Evolutionary conservation across 2,113 vertebrate species (phyloP).

Genomic region (Cynocephalus volans): DNA sequence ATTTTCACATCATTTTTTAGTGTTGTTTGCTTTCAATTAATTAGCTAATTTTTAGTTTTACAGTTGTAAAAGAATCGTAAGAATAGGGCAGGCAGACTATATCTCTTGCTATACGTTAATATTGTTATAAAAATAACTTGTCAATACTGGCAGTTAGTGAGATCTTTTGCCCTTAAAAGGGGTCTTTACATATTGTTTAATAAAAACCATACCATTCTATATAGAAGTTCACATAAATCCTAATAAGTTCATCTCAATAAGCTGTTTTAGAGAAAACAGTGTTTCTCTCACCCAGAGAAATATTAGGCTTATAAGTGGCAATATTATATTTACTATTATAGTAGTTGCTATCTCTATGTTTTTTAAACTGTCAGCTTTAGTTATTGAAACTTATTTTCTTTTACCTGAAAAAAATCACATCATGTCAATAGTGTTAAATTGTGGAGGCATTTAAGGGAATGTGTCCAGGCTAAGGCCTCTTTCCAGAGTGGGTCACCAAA

Average conservation of each 20-base stretch:
- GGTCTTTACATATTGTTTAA: background rate
- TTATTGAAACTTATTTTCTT: background rate
- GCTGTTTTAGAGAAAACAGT: background rate
- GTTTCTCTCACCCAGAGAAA: background rate
- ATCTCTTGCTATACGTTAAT: background rate
- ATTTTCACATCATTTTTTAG: background rate
- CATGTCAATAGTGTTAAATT: background rate
- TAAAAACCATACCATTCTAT: background rate
- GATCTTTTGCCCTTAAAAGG: background rate
- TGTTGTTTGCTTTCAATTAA: background rate
- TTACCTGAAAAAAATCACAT: background rate
- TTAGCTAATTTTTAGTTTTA: background rate
- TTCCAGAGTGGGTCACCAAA: background rate
- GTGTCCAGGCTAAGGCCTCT: background rate
- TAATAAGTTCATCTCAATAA: background rate
- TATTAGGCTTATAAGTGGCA: background rate
- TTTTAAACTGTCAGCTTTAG: background rate
- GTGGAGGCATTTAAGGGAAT: background rate
- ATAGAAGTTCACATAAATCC: background rate
- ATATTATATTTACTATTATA: background rate
- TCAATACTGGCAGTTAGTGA: background rate
- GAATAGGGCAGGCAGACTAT: background rate
- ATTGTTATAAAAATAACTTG: constrained; percentile 16
- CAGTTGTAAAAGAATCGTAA: background rate
- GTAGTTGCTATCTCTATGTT: background rate